phyloP scores from a whole-genome alignment of 2,888 invertebrate species.

The Ormyrus labotus region DNA sequence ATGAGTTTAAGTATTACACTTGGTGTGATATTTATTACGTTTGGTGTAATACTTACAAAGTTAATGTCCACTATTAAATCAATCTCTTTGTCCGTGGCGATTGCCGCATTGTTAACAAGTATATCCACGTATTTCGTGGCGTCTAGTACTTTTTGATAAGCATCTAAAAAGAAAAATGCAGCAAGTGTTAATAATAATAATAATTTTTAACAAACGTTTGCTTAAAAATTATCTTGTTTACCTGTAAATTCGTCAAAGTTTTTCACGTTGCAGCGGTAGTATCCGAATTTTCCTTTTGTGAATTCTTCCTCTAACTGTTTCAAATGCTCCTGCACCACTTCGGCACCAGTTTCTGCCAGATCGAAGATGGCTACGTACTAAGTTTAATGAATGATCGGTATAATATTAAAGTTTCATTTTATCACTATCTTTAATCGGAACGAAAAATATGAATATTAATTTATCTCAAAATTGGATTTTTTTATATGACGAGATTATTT shows the following conservation, averaged over 20 bases:
- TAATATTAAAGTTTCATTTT: too few species aligned
- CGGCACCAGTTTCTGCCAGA: constrained; percentile 70
- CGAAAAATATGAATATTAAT: background rate
- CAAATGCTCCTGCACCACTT: constrained; percentile 70
- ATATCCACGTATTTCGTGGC: constrained; percentile 74
- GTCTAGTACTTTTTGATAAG: constrained; percentile 72
- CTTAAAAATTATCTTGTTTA: constrained; percentile 55
- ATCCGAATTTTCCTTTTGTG: constrained; percentile 75
- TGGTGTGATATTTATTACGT: background rate
- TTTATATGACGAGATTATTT: background rate
- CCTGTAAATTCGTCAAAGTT: constrained; percentile 75
- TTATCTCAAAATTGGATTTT: background rate
- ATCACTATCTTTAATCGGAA: too few species aligned
- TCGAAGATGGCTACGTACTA: constrained; percentile 73
- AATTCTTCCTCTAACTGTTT: constrained; percentile 73
- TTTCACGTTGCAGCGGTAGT: constrained; percentile 77
- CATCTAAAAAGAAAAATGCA: background rate
- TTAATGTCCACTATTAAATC: constrained; percentile 66
- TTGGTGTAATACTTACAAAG: constrained; percentile 63
- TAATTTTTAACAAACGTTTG: background rate
- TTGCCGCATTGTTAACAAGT: constrained; percentile 75
- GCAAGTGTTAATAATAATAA: background rate
- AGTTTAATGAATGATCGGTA: too few species aligned
- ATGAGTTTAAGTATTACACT: too few species aligned
- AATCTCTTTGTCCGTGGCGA: constrained; percentile 66